Percentiles rank a stretch among this genome's conserved stretches.
Evolutionary conservation across 1,140 invertebrate species (phyloP).

Genomic region (Pristionchus pacificus): DNA sequence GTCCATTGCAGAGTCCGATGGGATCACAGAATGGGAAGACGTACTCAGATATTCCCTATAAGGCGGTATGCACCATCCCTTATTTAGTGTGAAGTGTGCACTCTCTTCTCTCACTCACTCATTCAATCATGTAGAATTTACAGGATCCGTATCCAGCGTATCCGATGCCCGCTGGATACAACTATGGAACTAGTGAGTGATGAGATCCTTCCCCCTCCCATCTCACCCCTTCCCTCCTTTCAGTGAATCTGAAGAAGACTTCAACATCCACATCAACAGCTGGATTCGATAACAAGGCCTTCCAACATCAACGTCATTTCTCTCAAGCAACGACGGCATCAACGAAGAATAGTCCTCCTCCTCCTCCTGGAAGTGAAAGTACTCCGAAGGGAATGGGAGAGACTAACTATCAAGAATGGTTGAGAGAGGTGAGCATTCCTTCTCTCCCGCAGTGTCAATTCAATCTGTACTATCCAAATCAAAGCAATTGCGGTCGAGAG

Average conservation of each 20-base stretch:
- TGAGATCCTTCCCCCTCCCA: constrained; percentile 1
- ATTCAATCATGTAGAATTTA: constrained; percentile 16
- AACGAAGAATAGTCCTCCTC: constrained; percentile 12
- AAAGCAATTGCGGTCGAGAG: no score
- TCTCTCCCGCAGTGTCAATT: no score
- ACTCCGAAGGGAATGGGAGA: constrained; percentile 50
- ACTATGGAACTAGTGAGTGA: constrained; percentile 16
- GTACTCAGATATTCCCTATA: neutral
- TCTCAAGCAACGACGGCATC: constrained; percentile 37
- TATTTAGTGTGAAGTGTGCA: neutral
- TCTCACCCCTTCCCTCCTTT: constrained; percentile 7
- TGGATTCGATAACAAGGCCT: constrained; percentile 39
- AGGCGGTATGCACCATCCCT: neutral
- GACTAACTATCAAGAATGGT: constrained; percentile 54
- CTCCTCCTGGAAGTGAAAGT: constrained; percentile 17
- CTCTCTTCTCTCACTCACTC: neutral
- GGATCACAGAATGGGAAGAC: constrained; percentile 8
- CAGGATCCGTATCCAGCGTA: constrained; percentile 25
- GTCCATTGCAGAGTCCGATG: constrained; percentile 25
- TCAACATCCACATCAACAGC: constrained; percentile 1
- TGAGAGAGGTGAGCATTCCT: constrained; percentile 38
- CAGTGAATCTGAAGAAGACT: constrained; percentile 13
- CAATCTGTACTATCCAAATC: no score
- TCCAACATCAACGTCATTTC: constrained; percentile 28
- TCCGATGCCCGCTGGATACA: constrained; percentile 16